Evolutionary conservation across 2,113 vertebrate species (phyloP), one percentile per base, ranked within the genome.

Genomic region (Apteryx mantelli): DNA sequence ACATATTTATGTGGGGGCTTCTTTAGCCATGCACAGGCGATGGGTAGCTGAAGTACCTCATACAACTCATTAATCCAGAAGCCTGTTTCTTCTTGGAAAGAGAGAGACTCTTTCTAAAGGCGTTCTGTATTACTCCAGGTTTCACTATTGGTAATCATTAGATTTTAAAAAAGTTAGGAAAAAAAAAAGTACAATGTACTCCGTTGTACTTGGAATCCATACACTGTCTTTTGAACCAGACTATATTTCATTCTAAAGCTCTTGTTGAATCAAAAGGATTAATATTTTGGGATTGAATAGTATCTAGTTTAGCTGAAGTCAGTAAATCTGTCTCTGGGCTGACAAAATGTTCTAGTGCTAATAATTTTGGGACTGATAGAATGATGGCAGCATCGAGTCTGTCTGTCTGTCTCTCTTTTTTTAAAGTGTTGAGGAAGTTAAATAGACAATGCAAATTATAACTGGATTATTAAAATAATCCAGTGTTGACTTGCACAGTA

Each of bases 211-310:
- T 81, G 9, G 50, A 76, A 66, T 91, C 70, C 21, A 24, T 15
- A 58, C 7, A 10, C 63, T 75, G 5, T 69, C 38, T 84, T 95
- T 94, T 91, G 84, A 69, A 74, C 36, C 22, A 44, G 46, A 68
- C 40, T 79, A 36, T 61, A 66, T 76, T 86, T 55, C 26, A 36
- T 85, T 69, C 42, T 68, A 82, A 88, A 96, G 5, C 55, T 17
- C 69, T 21, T 88, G 74, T 53, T 94, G 75, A 94, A 96, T 95
- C 60, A 87, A 89, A 93, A 86, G 79, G 61, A 91, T 89, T 95
- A 92, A 82, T 87, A 16, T 83, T 88, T 91, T 46, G 80, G 28
- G 20, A 78, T 93, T 95, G 91, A 68, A 87, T 77, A 77, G 69
- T 82, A 69, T 89, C 40, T 12, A 76, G 60, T 86, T 95, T 50